phyloP scores from a whole-genome alignment of 2,797 vertebrate species.

The Malacoraja senta region DNA sequence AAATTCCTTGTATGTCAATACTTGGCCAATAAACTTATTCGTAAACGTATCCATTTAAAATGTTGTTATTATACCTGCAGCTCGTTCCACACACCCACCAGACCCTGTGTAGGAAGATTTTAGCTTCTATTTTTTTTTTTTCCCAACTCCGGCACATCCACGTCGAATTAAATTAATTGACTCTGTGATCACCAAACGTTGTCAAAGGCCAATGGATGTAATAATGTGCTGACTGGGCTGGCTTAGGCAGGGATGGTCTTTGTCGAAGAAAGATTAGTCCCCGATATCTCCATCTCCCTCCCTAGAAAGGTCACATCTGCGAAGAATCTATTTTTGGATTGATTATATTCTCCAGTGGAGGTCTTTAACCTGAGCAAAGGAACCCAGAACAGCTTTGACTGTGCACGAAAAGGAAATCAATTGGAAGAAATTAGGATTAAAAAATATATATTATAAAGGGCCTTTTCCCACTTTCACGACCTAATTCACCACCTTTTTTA shows the following conservation, averaged over 20 bases:
- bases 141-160: too few species aligned
- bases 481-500: too few species aligned
- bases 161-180: background rate
- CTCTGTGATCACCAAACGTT: background rate
- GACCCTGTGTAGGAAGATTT: too few species aligned
- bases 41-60: too few species aligned
- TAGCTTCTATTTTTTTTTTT: too few species aligned
- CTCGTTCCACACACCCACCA: too few species aligned
- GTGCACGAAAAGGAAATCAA: background rate
- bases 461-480: too few species aligned
- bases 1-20: too few species aligned
- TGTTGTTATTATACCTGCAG: too few species aligned
- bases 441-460: background rate
- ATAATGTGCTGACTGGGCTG: background rate
- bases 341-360: background rate
- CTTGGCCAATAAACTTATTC: too few species aligned
- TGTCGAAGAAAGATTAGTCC: background rate
- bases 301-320: background rate
- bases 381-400: background rate
- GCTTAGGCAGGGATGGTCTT: background rate
- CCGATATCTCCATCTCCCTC: background rate
- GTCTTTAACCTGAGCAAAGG: background rate
- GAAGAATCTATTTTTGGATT: background rate
- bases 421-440: background rate
- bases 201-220: background rate